Evolutionary conservation across 2,113 vertebrate species (phyloP).

Genomic region (Phocoena sinus): DNA sequence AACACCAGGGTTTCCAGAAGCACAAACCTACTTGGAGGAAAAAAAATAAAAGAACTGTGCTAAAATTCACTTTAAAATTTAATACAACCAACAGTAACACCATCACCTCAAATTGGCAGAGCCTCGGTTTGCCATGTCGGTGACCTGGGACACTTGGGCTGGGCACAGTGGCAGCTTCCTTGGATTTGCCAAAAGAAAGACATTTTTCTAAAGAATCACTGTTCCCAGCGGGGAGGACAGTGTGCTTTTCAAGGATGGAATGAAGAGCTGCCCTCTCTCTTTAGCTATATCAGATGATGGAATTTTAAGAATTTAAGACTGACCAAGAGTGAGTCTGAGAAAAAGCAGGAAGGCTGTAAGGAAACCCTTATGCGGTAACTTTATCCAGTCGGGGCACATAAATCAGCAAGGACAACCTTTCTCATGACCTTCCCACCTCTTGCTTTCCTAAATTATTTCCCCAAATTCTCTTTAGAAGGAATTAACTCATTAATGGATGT

Average conservation of each 20-base stretch:
- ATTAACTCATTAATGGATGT: constrained; percentile 1
- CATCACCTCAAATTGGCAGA: background rate
- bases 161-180: background rate
- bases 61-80: background rate
- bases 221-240: constrained; percentile 17
- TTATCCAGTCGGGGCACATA: constrained; percentile 76
- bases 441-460: constrained; percentile 33
- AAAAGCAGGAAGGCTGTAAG: constrained; percentile 68
- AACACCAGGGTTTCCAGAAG: background rate
- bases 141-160: background rate
- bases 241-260: constrained; percentile 39
- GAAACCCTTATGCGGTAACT: constrained; percentile 80
- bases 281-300: constrained; percentile 60
- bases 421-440: constrained; percentile 77
- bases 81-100: background rate
- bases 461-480: constrained; percentile 46
- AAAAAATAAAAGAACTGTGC: background rate
- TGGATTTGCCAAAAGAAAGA: constrained; percentile 26
- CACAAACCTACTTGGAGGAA: background rate
- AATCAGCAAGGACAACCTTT: constrained; percentile 78
- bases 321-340: constrained; percentile 67
- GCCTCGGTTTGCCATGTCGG: background rate
- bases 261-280: constrained; percentile 61
- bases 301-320: constrained; percentile 79
- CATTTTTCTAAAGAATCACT: background rate